Conservation (phyloP, 2,113 vertebrate genomes). For the Gymnogyps californianus region DNA sequence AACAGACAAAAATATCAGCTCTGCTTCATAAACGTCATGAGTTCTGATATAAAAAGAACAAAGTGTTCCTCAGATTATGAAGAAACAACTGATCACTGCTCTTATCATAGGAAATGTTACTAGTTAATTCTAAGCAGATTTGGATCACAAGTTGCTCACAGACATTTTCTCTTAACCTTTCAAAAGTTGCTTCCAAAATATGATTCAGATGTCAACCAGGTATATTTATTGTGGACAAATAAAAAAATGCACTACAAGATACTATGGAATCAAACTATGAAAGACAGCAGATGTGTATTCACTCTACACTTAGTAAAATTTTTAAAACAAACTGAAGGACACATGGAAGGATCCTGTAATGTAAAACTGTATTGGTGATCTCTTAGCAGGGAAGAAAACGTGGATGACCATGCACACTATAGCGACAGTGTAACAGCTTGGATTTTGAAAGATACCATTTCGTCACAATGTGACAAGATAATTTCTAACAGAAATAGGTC, state of each 20-base stretch:
- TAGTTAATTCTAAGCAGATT: background rate
- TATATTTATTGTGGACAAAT: background rate
- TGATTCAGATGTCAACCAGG: background rate
- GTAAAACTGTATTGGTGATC: accelerated
- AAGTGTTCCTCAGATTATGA: background rate
- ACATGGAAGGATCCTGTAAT: background rate
- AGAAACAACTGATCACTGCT: background rate
- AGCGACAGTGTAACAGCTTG: background rate
- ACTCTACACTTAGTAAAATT: background rate
- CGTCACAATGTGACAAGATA: background rate
- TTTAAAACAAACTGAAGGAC: background rate
- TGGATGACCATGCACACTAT: background rate
- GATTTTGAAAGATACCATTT: background rate
- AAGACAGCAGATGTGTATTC: background rate
- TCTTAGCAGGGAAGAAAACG: background rate
- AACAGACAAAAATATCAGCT: background rate
- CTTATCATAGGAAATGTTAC: background rate
- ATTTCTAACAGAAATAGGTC: background rate
- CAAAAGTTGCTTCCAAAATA: background rate
- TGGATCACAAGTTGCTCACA: background rate
- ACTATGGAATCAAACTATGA: background rate
- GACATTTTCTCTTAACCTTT: background rate
- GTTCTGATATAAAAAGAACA: background rate
- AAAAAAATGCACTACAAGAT: background rate
- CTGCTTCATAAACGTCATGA: background rate